Percentiles rank a stretch among this genome's conserved stretches.
phyloP scores from a whole-genome alignment of 2,113 vertebrate species.

The Toxostoma redivivum region DNA sequence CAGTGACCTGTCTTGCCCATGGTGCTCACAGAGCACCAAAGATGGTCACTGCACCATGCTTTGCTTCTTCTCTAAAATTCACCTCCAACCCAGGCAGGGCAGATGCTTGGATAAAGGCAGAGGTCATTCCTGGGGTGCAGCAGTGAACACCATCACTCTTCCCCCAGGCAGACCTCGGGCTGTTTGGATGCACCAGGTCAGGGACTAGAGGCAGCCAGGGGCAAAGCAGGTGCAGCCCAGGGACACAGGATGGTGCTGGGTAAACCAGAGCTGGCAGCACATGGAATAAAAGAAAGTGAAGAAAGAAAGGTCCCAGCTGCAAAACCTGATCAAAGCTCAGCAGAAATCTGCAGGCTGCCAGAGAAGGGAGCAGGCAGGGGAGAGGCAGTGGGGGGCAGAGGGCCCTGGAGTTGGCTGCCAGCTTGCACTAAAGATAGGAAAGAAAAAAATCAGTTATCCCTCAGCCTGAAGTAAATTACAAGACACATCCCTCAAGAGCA shows the following conservation, averaged over 20 bases:
- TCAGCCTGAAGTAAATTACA: conserved; percentile 49
- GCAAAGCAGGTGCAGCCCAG: not conserved
- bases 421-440: not conserved
- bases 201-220: not conserved
- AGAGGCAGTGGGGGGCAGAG: accelerated
- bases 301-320: not conserved
- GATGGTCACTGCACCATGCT: not conserved
- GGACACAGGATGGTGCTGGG: not conserved
- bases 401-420: not conserved
- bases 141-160: not conserved
- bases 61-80: not conserved
- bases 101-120: not conserved
- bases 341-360: not conserved
- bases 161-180: not conserved
- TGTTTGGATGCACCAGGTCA: not conserved
- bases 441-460: not conserved
- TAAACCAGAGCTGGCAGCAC: not conserved
- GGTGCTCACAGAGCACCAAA: not conserved
- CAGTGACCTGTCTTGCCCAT: accelerated
- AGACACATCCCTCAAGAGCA: not conserved
- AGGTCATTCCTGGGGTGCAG: not conserved
- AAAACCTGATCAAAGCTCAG: not conserved
- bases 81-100: not conserved
- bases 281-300: not conserved
- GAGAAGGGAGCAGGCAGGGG: not conserved